These are phyloP conservation scores for Drosophila formosana DNA, from an alignment of 2,888 invertebrate genomes.

Conservation along the genomic window DNA sequence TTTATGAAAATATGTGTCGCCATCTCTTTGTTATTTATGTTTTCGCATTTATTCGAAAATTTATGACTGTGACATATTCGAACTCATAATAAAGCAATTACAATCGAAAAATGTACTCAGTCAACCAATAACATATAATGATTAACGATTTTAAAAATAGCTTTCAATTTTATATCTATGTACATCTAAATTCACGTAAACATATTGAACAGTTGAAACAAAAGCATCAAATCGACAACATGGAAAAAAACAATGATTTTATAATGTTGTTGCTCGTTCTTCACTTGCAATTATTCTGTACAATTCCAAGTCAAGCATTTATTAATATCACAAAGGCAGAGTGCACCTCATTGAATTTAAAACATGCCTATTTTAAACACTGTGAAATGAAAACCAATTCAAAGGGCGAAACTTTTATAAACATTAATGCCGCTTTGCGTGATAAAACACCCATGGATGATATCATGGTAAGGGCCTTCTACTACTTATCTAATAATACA, in stretches of 20 bases:
- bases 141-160: too few relatives aligned
- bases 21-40: not conserved
- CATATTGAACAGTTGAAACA: not conserved
- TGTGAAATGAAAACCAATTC: slow-evolving; percentile 36
- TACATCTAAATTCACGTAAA: not conserved
- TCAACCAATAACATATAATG: not conserved
- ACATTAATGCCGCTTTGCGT: slow-evolving; percentile 26
- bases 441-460: slow-evolving; percentile 44
- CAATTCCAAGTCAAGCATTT: not conserved
- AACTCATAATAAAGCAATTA: not conserved
- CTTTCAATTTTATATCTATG: too few relatives aligned
- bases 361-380: slow-evolving; percentile 26
- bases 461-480: not conserved
- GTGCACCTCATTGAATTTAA: slow-evolving; percentile 35
- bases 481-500: not conserved
- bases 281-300: not conserved
- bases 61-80: not conserved
- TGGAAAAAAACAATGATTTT: not conserved
- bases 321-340: slow-evolving; percentile 16
- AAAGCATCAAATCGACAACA: not conserved
- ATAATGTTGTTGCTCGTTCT: not conserved
- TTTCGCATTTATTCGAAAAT: too few relatives aligned
- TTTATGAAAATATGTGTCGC: not conserved
- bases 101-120: not conserved
- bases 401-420: slow-evolving; percentile 14